phyloP scores from a whole-genome alignment of 2,797 vertebrate genomes.

The Eremophila alpestris region DNA sequence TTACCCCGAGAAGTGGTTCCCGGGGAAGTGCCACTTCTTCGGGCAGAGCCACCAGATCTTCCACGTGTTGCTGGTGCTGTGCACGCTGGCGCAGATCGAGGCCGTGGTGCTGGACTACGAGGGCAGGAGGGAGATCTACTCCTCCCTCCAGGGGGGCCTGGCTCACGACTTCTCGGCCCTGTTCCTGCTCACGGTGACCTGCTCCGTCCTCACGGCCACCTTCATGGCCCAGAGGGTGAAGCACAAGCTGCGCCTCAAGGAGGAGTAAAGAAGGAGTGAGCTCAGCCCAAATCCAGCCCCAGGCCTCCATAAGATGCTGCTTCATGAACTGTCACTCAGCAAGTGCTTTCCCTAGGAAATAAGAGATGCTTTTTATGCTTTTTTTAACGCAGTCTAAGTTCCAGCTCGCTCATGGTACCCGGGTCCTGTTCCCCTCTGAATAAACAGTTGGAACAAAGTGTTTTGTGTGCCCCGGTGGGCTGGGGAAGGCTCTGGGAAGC shows the following conservation, averaged over 20 bases:
- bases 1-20: slow-evolving; percentile 91
- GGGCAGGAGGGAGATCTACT: slow-evolving; percentile 83
- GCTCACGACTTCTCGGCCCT: slow-evolving; percentile 87
- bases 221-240: slow-evolving; percentile 85
- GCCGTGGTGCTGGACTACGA: slow-evolving; percentile 89
- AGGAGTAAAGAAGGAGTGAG: slow-evolving; percentile 10
- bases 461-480: background rate
- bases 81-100: slow-evolving; percentile 92
- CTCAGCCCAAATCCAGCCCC: background rate
- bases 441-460: background rate
- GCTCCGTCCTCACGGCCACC: slow-evolving; percentile 86
- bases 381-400: background rate
- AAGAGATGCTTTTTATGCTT: background rate
- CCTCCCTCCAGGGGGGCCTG: slow-evolving; percentile 82
- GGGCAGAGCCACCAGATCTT: slow-evolving; percentile 97
- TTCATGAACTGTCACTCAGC: fast-evolving
- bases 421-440: background rate
- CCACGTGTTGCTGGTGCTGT: slow-evolving; percentile 89
- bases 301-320: fast-evolving
- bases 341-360: background rate
- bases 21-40: slow-evolving; percentile 88
- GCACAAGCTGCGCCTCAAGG: slow-evolving; percentile 80
- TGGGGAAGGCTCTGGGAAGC: background rate
- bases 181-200: slow-evolving; percentile 86
- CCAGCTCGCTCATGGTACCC: background rate